Conservation (phyloP, 1,140 invertebrate species). For the Oscheius sp. region DNA sequence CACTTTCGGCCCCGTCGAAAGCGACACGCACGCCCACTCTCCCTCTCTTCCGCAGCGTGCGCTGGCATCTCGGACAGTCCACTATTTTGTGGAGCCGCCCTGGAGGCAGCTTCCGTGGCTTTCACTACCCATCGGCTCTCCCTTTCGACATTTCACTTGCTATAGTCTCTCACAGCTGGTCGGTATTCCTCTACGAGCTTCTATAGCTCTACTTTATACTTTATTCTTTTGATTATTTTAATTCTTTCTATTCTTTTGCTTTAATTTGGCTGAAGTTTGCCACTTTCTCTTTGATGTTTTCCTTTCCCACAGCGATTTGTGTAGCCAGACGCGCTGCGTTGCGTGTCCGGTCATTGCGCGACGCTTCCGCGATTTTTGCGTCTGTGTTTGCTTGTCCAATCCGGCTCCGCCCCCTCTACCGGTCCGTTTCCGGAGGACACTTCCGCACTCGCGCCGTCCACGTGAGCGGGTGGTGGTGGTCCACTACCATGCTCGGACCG, state of each 20-base stretch:
- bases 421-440: conserved; percentile 8
- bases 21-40: conserved; percentile 8
- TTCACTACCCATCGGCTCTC: neutral
- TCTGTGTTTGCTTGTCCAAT: conserved; percentile 10
- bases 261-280: neutral
- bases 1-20: conserved; percentile 8
- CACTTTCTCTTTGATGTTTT: neutral
- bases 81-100: neutral
- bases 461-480: neutral
- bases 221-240: neutral
- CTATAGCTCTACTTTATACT: neutral
- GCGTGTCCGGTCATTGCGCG: conserved; percentile 3
- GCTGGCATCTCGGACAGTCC: neutral
- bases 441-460: neutral
- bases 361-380: conserved; percentile 2
- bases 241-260: neutral
- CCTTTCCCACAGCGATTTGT: neutral
- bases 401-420: conserved; percentile 4
- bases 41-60: conserved; percentile 3
- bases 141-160: neutral
- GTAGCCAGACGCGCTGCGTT: neutral
- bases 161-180: neutral
- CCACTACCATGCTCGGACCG: too few species aligned
- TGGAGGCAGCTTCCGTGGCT: neutral
- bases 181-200: neutral